Base-by-base conservation (phyloP, 2,113 vertebrate species). In the Nycticryphes semicollaris region DNA sequence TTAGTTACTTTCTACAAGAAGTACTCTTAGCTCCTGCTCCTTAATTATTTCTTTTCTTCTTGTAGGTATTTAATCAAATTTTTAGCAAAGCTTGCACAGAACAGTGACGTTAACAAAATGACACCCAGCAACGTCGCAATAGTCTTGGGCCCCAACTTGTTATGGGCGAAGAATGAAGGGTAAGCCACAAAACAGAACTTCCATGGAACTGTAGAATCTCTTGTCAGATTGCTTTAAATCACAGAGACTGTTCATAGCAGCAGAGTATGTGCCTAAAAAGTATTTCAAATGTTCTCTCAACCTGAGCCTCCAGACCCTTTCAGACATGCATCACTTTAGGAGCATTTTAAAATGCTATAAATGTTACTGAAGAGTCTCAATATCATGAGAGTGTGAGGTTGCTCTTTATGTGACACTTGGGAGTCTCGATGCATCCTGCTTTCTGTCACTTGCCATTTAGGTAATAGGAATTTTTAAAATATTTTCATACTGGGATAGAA, bases 91-190 rank as follows among this genome's bases (percentile, higher is more conserved):
- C 98, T 99, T 78, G 99, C 99, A 73, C 99, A 99, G 97, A 99
- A 99, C 95, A 99, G 99, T 1, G 99, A 99, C 4, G 31, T 98
- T 25, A 99, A 99, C 98, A 99, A 99, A 97, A 99, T 99, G 99
- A 99, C 98, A 5, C 99, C 99, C 2, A 99, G 99, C 98, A 99
- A 99, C 94, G 98, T 99, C 2, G 99, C 99, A 12, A 99, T 99
- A 30, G 99, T 99, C n/a, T 95, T 99, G 88, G 99, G 99, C 94
- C 99, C 99, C 78, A 99, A 99, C 96, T 97, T 99, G 94, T 63
- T 99, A 30, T 99, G 99, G 99, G 98, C 99, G 81, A 99, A 99
- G 95, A 99, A 98, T 21, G 99, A 99, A 97, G 99, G 99, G 99
- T 99, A 91, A 99, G 48, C 45, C 60, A 1, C 45, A 41, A 30